Percentiles rank a stretch among this genome's conserved stretches.
These are phyloP conservation scores for Symphodus melops DNA, from an alignment of 2,113 vertebrate species.

Conservation along the genomic window DNA sequence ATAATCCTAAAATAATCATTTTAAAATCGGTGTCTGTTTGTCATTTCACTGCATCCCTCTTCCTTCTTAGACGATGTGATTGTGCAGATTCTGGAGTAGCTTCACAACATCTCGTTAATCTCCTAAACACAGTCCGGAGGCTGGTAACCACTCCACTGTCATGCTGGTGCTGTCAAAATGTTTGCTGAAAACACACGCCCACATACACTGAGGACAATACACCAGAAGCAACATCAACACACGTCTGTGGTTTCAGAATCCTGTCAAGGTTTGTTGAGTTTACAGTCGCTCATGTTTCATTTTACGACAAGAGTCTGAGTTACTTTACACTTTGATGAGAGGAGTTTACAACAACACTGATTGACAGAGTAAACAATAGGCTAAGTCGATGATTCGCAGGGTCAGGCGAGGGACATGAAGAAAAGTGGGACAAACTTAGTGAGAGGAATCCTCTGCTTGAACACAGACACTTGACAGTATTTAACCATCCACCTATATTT, in stretches of 20 bases:
- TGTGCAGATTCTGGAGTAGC: neutral
- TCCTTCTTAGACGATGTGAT: too few species aligned
- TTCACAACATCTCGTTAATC: constrained; percentile 8
- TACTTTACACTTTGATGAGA: neutral
- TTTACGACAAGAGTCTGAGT: neutral
- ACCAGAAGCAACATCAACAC: neutral
- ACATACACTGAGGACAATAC: constrained; percentile 5
- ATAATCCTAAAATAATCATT: too few species aligned
- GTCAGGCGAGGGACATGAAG: too few species aligned
- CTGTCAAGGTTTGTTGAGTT: neutral
- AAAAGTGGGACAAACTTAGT: too few species aligned
- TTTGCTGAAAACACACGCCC: constrained; percentile 5
- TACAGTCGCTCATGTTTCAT: neutral
- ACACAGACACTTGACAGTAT: neutral
- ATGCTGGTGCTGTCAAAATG: constrained; percentile 13
- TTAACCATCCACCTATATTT: too few species aligned
- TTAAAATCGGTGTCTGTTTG: neutral
- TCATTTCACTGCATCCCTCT: too few species aligned
- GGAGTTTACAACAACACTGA: neutral
- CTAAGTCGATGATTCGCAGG: neutral
- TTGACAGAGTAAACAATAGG: too few species aligned
- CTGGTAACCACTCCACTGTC: neutral
- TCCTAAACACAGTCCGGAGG: constrained; percentile 1
- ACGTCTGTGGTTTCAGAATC: neutral
- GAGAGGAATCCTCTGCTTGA: neutral